These are phyloP conservation scores for Pseudorhiza aurosa DNA, from an alignment of 30 jellyfish, hydroid and myxozoan genomes.

Conservation along the genomic window DNA sequence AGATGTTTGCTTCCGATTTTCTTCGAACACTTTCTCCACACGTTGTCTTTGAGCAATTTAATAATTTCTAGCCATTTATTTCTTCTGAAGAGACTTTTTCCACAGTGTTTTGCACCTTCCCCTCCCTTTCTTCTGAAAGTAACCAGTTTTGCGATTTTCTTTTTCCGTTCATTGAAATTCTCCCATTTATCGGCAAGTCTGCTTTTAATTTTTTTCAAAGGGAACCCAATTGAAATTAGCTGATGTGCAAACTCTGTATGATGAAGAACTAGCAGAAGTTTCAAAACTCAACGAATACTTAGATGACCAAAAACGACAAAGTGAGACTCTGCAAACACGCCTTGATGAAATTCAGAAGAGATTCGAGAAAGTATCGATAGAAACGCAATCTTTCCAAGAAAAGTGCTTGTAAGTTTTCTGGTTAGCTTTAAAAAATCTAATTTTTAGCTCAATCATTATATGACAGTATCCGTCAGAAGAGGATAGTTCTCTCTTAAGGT, in stretches of 20 bases:
- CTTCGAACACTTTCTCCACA: too few species aligned
- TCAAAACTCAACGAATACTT: neutral
- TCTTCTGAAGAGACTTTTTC: too few species aligned
- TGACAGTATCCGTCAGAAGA: too few species aligned
- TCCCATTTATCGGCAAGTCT: neutral
- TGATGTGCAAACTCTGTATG: neutral
- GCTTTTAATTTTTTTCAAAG: neutral
- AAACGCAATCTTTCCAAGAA: slow-evolving; percentile 28
- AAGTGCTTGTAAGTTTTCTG: slow-evolving; percentile 19
- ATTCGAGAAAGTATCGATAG: slow-evolving; percentile 10
- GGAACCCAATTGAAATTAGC: slow-evolving; percentile 4
- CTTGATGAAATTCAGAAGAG: neutral
- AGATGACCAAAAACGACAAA: neutral
- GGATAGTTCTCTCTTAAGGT: too few species aligned
- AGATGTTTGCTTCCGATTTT: too few species aligned
- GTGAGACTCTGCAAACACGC: neutral
- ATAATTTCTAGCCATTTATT: too few species aligned
- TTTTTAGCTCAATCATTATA: too few species aligned
- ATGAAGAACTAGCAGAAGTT: neutral
- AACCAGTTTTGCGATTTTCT: too few species aligned
- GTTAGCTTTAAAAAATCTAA: too few species aligned
- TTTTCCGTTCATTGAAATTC: neutral
- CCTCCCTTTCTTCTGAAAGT: too few species aligned
- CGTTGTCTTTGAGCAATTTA: too few species aligned
- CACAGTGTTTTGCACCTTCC: too few species aligned